Evolutionary conservation across 2,113 vertebrate genomes (phyloP).

Genomic region (Ageneiosus marmoratus): DNA sequence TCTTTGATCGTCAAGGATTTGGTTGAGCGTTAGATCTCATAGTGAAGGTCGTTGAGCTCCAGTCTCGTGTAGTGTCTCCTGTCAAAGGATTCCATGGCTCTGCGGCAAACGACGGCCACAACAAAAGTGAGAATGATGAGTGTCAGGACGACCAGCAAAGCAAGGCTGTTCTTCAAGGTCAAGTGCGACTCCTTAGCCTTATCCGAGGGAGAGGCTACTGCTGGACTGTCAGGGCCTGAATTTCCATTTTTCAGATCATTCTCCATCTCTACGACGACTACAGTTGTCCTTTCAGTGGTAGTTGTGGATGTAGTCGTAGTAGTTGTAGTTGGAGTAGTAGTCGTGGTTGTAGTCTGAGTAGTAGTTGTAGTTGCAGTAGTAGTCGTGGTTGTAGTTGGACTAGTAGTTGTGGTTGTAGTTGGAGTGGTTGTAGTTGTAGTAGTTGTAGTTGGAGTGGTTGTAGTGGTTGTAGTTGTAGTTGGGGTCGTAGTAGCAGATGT

Average conservation of each 20-base stretch:
- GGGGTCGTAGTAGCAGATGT: background rate
- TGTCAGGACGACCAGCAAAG: conserved; percentile 69
- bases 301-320: conserved; percentile 30
- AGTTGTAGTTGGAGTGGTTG: conserved; percentile 28
- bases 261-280: conserved; percentile 28
- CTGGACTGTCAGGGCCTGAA: conserved; percentile 22
- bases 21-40: conserved; percentile 67
- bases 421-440: conserved; percentile 27
- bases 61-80: conserved; percentile 77
- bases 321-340: background rate
- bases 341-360: background rate
- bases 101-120: conserved; percentile 67
- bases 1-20: conserved; percentile 1
- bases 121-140: conserved; percentile 65
- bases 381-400: background rate
- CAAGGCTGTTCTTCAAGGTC: conserved; percentile 65
- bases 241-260: conserved; percentile 53
- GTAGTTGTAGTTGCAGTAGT: conserved; percentile 13
- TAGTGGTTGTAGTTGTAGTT: background rate
- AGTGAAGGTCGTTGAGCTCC: conserved; percentile 79
- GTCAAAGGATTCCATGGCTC: conserved; percentile 77
- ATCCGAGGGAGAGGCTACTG: background rate
- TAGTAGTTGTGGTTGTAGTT: background rate
- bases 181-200: conserved; percentile 38
- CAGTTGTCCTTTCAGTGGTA: conserved; percentile 36